Conservation (phyloP, 2,888 invertebrate genomes). For the Cephalotes varians region DNA sequence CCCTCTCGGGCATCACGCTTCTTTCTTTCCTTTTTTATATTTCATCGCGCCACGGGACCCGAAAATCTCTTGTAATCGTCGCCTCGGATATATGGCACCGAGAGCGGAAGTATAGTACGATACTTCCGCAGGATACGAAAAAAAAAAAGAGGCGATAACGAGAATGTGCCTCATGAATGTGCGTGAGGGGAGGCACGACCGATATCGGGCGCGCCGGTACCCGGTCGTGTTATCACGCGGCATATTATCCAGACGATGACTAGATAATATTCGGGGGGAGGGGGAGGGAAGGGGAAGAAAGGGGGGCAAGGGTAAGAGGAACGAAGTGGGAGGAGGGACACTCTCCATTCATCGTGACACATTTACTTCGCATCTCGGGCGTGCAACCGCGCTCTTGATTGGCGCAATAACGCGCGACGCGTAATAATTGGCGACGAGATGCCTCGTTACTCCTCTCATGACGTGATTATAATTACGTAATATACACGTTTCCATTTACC, state of each 20-base stretch:
- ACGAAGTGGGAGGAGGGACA: not conserved
- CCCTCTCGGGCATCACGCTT: not conserved
- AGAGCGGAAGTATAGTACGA: slow-evolving; percentile 40
- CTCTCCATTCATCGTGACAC: slow-evolving; percentile 49
- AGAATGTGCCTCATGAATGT: not conserved
- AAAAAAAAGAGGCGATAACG: slow-evolving; percentile 26
- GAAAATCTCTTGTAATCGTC: slow-evolving; percentile 12
- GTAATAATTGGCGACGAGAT: slow-evolving; percentile 7
- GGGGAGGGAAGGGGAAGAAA: too few species aligned
- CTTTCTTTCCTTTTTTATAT: not conserved
- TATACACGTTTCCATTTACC: not conserved
- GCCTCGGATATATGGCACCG: slow-evolving; percentile 58
- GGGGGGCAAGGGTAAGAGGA: too few species aligned
- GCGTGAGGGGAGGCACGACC: not conserved
- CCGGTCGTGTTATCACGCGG: slow-evolving; percentile 8
- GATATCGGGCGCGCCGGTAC: not conserved
- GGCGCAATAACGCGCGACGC: slow-evolving; percentile 19
- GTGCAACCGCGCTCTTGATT: slow-evolving; percentile 18
- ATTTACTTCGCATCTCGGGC: slow-evolving; percentile 35
- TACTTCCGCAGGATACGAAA: slow-evolving; percentile 41
- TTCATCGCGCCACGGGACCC: not conserved
- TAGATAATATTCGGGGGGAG: slow-evolving; percentile 59
- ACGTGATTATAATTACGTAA: slow-evolving; percentile 7
- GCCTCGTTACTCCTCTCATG: not conserved
- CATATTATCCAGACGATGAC: slow-evolving; percentile 63